Evolutionary conservation across 2,888 invertebrate species (phyloP), one percentile per base, ranked within the genome.

Genomic region (Clepsis dumicolana): DNA sequence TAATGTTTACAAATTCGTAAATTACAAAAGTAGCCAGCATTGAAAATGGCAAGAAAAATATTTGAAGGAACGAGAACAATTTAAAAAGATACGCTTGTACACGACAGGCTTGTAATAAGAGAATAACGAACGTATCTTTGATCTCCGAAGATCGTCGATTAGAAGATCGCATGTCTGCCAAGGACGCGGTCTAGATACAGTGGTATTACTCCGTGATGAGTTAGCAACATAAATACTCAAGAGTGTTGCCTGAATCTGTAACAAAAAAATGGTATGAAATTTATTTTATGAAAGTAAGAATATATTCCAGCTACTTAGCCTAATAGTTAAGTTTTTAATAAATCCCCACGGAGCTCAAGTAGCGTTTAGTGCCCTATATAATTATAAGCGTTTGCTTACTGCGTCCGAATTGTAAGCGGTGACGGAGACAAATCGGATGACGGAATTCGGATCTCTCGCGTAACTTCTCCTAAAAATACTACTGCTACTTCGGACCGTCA

Each of bases 161-260:
- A 81, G 78, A 78, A 76, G 79, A 83, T 83, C 80, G 80, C 77
- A 84, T 82, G 80, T 78, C 81, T 82, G 82, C 76, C 78, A 79
- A 73, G 72, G 75, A 73, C 75, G 75, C 74, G 72, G 77, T 73
- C 75, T 74, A 65, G 70, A 75, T 70, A 71, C 64, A 57, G 54
- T 69, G 64, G 61, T 48, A 59, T 64, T 21, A 70, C 54, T 70
- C 48, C 54, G 63, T 68, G 61, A 70, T 65, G 60, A 65, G 64
- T 65, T 65, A 59, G 70, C 65, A 63, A 71, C 65, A 66, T 24
- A 69, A 62, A 71, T 70, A 57, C 65, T 18, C 41, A 48, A 48
- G 35, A 44, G 60, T 32, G 60, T 38, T 48, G 44, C 25, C 65
- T 50, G 57, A 65, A 59, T 65, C 65, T 50, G 65, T 29, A 25